Conservation (phyloP, 2,888 invertebrate species). For the Drepana falcataria region DNA sequence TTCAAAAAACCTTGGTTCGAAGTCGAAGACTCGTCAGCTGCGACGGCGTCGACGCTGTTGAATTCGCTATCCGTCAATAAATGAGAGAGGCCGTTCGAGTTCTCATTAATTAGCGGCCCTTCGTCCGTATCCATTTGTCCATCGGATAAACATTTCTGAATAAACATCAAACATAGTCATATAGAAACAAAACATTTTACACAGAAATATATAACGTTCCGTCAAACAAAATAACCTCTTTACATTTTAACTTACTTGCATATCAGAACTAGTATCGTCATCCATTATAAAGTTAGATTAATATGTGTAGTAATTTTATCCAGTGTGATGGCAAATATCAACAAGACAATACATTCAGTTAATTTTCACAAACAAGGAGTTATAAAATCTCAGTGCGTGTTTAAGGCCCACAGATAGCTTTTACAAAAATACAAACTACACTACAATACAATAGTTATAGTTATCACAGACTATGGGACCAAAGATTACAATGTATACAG, state of each 20-base stretch:
- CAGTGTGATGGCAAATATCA: too few species aligned
- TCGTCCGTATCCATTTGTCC: constrained; percentile 69
- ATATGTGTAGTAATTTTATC: not conserved
- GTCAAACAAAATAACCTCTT: constrained; percentile 15
- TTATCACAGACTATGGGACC: too few species aligned
- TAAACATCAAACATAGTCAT: constrained; percentile 11
- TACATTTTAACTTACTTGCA: constrained; percentile 44
- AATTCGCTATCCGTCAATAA: constrained; percentile 68
- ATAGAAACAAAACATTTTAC: constrained; percentile 6
- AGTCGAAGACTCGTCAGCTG: constrained; percentile 65
- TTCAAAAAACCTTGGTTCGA: constrained; percentile 71
- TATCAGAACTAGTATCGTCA: constrained; percentile 63
- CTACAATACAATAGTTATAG: too few species aligned
- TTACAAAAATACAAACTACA: too few species aligned
- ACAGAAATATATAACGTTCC: constrained; percentile 25
- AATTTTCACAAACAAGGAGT: too few species aligned
- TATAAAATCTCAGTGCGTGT: too few species aligned
- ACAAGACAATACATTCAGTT: too few species aligned
- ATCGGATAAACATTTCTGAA: constrained; percentile 63
- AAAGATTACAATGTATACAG: too few species aligned
- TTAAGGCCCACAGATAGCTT: too few species aligned
- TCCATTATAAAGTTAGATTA: constrained; percentile 30
- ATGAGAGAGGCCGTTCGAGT: constrained; percentile 69
- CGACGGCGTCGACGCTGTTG: constrained; percentile 63
- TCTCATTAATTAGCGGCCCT: constrained; percentile 67